Percentiles rank a stretch among this genome's conserved stretches.
Conservation (phyloP, 30 jellyfish, hydroid and myxozoan species). For the Pseudorhiza aurosa region DNA sequence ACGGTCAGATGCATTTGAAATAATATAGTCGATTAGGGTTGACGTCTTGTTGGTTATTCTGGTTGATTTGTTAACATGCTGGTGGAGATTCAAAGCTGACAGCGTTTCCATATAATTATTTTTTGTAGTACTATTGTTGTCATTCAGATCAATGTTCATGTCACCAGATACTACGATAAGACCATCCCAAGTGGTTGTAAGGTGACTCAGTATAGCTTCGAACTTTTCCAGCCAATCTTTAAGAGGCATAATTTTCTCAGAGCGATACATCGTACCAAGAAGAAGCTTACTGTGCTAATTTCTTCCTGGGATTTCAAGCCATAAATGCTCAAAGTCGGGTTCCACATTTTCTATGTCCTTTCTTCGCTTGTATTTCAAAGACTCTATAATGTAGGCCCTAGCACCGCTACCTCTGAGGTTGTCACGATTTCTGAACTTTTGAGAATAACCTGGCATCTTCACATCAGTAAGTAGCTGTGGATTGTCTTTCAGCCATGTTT, state of each 20-base stretch:
- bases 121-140: constrained; percentile 17
- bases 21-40: constrained; percentile 70
- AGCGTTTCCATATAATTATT: constrained; percentile 44
- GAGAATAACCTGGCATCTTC: constrained; percentile 70
- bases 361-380: constrained; percentile 49
- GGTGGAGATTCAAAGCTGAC: constrained; percentile 41
- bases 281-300: constrained; percentile 64
- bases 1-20: constrained; percentile 22
- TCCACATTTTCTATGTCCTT: constrained; percentile 51
- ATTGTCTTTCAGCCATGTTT: constrained; percentile 81
- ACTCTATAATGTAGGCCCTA: constrained; percentile 55
- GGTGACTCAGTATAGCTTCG: constrained; percentile 32
- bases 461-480: constrained; percentile 51
- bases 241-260: constrained; percentile 46
- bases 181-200: constrained; percentile 63
- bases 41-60: constrained; percentile 57
- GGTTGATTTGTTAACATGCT: constrained; percentile 55
- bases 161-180: constrained; percentile 52
- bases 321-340: constrained; percentile 56
- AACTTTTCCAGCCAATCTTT: constrained; percentile 49
- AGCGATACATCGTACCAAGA: constrained; percentile 61
- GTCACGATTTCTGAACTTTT: constrained; percentile 51
- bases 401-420: constrained; percentile 75
- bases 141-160: constrained; percentile 59
- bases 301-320: constrained; percentile 68